phyloP scores from a whole-genome alignment of 1,140 invertebrate species.

The Oscheius sp. region DNA sequence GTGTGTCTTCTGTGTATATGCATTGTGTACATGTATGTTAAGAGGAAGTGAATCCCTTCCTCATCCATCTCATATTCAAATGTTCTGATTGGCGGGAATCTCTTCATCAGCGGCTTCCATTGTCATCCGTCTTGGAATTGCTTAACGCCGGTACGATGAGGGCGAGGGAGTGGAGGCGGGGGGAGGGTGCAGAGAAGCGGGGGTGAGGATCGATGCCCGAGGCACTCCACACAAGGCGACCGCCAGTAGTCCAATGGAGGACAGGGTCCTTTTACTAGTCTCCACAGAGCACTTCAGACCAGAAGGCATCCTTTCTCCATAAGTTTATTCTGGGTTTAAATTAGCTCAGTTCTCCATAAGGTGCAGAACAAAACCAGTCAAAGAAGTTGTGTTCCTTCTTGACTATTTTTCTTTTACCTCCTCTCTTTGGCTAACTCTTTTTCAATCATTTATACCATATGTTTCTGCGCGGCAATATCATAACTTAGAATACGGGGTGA shows the following conservation, averaged over 20 bases:
- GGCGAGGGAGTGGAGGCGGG: not conserved
- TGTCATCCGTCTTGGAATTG: not conserved
- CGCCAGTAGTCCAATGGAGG: not conserved
- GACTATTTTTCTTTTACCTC: not conserved
- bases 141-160: slow-evolving; percentile 5
- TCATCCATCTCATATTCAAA: not conserved
- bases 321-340: not conserved
- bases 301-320: not conserved
- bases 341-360: not conserved
- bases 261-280: not conserved
- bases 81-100: not conserved
- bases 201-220: not conserved
- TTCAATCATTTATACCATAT: too few species aligned
- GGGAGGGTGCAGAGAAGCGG: not conserved
- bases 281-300: too few species aligned
- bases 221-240: slow-evolving; percentile 8
- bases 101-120: not conserved
- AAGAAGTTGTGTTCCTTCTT: not conserved
- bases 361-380: not conserved
- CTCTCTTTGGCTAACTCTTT: not conserved
- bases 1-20: too few species aligned
- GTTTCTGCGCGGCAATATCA: too few species aligned
- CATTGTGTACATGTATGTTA: too few species aligned
- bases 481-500: too few species aligned
- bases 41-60: too few species aligned